Conservation (phyloP, 2,888 invertebrate species). For the Galeopsomyia nigrocyanea region DNA sequence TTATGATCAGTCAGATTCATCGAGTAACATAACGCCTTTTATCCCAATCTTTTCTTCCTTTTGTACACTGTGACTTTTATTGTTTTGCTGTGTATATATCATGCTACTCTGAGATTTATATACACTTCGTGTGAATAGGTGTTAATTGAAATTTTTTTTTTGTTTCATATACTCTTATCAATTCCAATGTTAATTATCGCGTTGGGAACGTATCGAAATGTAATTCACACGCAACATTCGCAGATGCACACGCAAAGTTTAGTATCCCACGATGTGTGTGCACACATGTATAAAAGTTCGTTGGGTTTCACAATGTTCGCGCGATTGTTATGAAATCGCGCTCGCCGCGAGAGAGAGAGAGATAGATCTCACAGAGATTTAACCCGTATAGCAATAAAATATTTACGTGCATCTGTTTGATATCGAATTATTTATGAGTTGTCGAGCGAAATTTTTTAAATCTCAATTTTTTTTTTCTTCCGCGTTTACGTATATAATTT, state of each 20-base stretch:
- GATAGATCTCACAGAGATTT: too few relatives aligned
- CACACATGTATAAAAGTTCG: background rate
- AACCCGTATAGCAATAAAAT: background rate
- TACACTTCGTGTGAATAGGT: too few relatives aligned
- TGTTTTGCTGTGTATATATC: background rate
- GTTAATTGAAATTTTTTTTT: conserved; percentile 1
- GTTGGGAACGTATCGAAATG: too few relatives aligned
- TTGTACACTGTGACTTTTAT: too few relatives aligned
- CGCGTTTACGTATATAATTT: too few relatives aligned
- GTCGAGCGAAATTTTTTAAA: too few relatives aligned
- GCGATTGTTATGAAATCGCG: conserved; percentile 26
- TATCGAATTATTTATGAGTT: too few relatives aligned
- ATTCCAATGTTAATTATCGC: too few relatives aligned
- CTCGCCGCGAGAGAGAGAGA: background rate
- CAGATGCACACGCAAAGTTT: background rate
- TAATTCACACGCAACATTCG: background rate
- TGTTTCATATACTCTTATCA: conserved; percentile 6
- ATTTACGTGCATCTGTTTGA: background rate
- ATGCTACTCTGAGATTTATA: too few relatives aligned
- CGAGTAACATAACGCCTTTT: background rate
- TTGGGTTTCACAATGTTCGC: conserved; percentile 14
- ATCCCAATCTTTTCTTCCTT: too few relatives aligned
- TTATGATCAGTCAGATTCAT: conserved; percentile 32
- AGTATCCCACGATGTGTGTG: conserved; percentile 19
- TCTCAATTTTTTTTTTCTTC: too few relatives aligned